These are phyloP conservation scores for Antigone vipio DNA, from an alignment of 2,113 vertebrate species.

Conservation along the genomic window DNA sequence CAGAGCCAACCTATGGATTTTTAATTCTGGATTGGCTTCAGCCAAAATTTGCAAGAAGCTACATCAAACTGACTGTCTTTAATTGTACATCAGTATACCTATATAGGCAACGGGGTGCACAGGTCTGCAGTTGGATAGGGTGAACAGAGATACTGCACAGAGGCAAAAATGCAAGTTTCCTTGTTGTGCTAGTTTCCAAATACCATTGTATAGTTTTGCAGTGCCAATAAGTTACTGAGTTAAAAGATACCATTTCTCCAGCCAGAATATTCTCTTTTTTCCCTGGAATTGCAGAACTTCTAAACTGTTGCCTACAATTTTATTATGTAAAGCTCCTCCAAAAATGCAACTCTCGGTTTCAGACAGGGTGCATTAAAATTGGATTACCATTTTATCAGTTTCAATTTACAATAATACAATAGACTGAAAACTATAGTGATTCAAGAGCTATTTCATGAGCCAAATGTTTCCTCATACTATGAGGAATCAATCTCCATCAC, in stretches of 20 bases:
- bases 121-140: not conserved
- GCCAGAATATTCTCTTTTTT: not conserved
- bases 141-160: not conserved
- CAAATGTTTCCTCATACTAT: not conserved
- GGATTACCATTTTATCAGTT: not conserved
- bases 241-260: not conserved
- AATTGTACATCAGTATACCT: not conserved
- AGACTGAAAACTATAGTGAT: constrained; percentile 2
- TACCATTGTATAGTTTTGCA: not conserved
- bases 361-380: not conserved
- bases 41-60: not conserved
- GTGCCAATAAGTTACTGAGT: not conserved
- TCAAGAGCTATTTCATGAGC: not conserved
- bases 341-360: not conserved
- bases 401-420: not conserved
- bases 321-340: not conserved
- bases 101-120: not conserved
- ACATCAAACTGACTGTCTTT: not conserved
- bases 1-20: not conserved
- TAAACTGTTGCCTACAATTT: not conserved
- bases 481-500: constrained; percentile 10
- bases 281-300: not conserved
- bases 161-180: not conserved
- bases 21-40: not conserved
- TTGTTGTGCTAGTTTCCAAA: not conserved